Percentiles rank a stretch among this genome's conserved stretches.
Conservation (phyloP, 2,797 vertebrate species). For the Pempheris klunzingeri region DNA sequence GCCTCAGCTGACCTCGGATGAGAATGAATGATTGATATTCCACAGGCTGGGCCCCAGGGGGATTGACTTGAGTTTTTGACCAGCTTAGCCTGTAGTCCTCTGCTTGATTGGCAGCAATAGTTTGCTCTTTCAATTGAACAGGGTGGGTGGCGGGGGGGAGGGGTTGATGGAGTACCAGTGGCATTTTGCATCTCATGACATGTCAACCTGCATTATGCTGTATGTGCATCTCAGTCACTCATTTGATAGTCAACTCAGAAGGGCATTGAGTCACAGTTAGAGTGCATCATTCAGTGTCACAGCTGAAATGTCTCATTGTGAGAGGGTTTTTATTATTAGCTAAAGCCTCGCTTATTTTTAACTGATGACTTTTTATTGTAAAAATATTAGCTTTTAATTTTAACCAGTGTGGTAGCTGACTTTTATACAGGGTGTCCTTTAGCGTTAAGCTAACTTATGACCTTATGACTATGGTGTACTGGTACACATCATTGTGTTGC, state of each 20-base stretch:
- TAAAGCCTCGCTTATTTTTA: neutral
- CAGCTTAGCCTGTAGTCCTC: constrained; percentile 58
- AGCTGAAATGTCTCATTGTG: neutral
- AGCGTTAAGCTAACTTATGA: neutral
- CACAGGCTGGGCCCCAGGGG: constrained; percentile 42
- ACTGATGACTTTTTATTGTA: neutral
- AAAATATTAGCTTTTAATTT: neutral
- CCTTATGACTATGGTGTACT: too few relatives aligned
- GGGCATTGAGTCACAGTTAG: constrained; percentile 8
- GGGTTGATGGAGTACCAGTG: constrained; percentile 36
- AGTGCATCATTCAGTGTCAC: neutral
- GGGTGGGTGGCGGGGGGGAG: neutral
- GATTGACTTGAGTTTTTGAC: constrained; percentile 65
- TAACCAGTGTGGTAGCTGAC: neutral
- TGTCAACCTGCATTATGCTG: constrained; percentile 55
- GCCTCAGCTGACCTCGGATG: constrained; percentile 48
- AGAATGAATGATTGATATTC: constrained; percentile 64
- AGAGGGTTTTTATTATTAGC: neutral
- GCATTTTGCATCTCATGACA: constrained; percentile 54
- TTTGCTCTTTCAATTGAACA: constrained; percentile 52
- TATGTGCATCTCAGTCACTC: constrained; percentile 41
- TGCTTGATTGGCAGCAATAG: constrained; percentile 73
- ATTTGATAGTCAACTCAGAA: constrained; percentile 26
- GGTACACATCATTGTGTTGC: neutral
- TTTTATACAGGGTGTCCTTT: neutral